These are phyloP conservation scores for Hemichromis elongatus DNA, from an alignment of 2,113 vertebrate genomes.

Conservation along the genomic window DNA sequence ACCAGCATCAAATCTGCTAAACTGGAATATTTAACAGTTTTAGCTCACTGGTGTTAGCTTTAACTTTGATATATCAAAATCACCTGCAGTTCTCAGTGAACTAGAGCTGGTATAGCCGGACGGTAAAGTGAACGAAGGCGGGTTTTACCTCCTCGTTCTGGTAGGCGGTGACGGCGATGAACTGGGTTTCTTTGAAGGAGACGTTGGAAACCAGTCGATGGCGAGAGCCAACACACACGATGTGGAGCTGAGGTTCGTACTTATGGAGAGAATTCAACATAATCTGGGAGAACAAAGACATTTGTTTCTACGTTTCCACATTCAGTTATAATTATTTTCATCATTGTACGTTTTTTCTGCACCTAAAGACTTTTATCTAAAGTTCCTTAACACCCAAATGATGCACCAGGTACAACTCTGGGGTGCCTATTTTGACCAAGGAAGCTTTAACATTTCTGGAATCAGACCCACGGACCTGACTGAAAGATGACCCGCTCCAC, in stretches of 20 bases:
- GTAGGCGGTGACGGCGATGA: conserved; percentile 97
- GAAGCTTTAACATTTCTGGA: neutral
- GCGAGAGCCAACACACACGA: conserved; percentile 86
- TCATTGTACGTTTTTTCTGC: neutral
- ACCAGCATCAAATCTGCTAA: neutral
- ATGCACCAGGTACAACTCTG: neutral
- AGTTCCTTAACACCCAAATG: neutral
- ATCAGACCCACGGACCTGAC: neutral
- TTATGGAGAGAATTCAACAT: conserved; percentile 96
- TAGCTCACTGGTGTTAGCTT: neutral
- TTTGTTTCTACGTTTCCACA: neutral
- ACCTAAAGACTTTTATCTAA: neutral
- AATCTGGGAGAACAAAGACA: conserved; percentile 72
- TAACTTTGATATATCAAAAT: neutral
- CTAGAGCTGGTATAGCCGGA: neutral
- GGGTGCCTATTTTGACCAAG: too few relatives aligned
- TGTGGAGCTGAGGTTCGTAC: conserved; percentile 94
- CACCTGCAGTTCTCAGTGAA: neutral
- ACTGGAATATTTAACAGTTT: neutral
- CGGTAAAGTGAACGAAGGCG: too few relatives aligned
- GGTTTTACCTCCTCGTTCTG: conserved; percentile 88
- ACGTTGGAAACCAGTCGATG: conserved; percentile 92
- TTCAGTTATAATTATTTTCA: neutral
- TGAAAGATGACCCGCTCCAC: neutral
- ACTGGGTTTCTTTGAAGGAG: conserved; percentile 93